Percentiles rank a stretch among this genome's conserved stretches.
Evolutionary conservation across 2,113 vertebrate species (phyloP).

Genomic region (Coracopsis vasa): DNA sequence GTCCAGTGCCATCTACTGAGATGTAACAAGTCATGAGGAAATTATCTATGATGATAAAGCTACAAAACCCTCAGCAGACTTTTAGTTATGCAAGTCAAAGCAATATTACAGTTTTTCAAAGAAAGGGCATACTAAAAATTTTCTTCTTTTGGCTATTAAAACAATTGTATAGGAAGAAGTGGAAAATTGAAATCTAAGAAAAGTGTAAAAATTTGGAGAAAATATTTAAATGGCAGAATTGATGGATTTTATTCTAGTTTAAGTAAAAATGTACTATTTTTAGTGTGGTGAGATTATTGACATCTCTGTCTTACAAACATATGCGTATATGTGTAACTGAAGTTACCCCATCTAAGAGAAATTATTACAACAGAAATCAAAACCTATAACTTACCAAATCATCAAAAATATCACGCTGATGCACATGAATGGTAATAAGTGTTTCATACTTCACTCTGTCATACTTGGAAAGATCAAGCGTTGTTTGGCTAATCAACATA

Average conservation of each 20-base stretch:
- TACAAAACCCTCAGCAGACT: background rate
- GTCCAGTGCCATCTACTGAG: background rate
- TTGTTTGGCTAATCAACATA: conserved; percentile 86
- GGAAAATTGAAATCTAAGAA: background rate
- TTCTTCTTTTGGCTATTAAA: background rate
- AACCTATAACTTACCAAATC: conserved; percentile 80
- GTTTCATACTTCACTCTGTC: conserved; percentile 91
- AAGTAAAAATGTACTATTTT: background rate
- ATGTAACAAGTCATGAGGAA: background rate
- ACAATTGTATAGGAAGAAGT: background rate
- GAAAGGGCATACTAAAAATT: background rate
- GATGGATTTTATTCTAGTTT: background rate
- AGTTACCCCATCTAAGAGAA: background rate
- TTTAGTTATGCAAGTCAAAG: background rate
- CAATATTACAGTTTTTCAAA: background rate
- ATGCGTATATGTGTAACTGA: background rate
- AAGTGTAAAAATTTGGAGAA: background rate
- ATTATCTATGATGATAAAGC: background rate
- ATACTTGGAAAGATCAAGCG: conserved; percentile 80
- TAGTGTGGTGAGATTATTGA: background rate
- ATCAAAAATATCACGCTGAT: conserved; percentile 92
- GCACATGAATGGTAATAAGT: conserved; percentile 91
- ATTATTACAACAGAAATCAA: background rate
- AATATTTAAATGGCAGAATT: background rate
- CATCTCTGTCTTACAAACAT: background rate